Conservation (phyloP, 2,888 invertebrate genomes). For the Cosmia pyralina region DNA sequence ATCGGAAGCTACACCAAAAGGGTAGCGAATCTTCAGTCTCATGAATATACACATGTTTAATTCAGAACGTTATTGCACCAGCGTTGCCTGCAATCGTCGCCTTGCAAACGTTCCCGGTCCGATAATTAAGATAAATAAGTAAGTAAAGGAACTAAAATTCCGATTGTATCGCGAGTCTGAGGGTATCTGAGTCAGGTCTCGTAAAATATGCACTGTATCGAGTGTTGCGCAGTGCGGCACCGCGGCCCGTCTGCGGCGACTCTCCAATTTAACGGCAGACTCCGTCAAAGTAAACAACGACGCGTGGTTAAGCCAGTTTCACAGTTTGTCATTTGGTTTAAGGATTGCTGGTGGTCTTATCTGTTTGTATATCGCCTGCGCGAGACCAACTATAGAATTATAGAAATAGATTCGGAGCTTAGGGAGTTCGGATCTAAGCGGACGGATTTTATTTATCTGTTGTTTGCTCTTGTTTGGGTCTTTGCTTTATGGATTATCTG, state of each 20-base stretch:
- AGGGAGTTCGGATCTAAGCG: slow-evolving; percentile 43
- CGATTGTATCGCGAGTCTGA: slow-evolving; percentile 70
- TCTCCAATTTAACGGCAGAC: slow-evolving; percentile 76
- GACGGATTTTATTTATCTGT: slow-evolving; percentile 50
- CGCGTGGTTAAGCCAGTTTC: slow-evolving; percentile 78
- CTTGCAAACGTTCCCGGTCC: slow-evolving; percentile 59
- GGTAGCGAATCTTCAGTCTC: slow-evolving; percentile 40
- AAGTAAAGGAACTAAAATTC: slow-evolving; percentile 59
- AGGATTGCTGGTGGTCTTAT: slow-evolving; percentile 63
- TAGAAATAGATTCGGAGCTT: slow-evolving; percentile 63
- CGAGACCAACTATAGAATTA: slow-evolving; percentile 56
- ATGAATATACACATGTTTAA: slow-evolving; percentile 58
- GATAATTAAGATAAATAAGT: slow-evolving; percentile 68
- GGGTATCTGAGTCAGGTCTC: slow-evolving; percentile 73
- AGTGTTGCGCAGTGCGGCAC: slow-evolving; percentile 83
- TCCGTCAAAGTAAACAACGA: slow-evolving; percentile 83
- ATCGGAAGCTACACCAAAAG: slow-evolving; percentile 25
- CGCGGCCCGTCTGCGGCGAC: slow-evolving; percentile 75
- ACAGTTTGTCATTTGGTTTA: slow-evolving; percentile 75
- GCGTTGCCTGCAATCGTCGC: slow-evolving; percentile 61
- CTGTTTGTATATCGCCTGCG: slow-evolving; percentile 61
- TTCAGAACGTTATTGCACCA: slow-evolving; percentile 58
- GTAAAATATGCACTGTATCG: slow-evolving; percentile 89
- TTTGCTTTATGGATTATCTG: slow-evolving; percentile 47
- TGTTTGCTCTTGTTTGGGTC: slow-evolving; percentile 34